Evolutionary conservation across 2,113 vertebrate genomes (phyloP), one percentile per base, ranked within the genome.

Genomic region (Archocentrus centrarchus): DNA sequence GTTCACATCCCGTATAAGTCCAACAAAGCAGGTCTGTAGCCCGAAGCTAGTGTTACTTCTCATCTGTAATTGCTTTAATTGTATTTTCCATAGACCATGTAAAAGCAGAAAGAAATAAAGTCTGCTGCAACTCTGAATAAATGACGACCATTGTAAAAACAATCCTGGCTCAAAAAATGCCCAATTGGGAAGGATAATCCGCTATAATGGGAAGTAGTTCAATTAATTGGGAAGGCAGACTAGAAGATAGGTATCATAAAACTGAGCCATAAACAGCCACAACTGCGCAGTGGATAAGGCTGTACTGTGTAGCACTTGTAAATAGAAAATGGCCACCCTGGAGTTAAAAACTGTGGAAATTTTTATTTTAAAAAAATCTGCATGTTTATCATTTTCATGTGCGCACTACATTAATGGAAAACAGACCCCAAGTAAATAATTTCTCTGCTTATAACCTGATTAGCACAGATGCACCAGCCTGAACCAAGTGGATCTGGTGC

Each of bases 291-390:
- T 35, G 86, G 92, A 90, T 90, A 88, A 87, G 80, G 80, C 64
- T 81, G 84, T 66, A 86, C 87, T 84, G 82, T 89, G 75, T 73
- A 75, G 62, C 50, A 87, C 81, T 88, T 87, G 79, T 92, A 89
- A 94, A 92, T 47, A 58, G 77, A 87, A 91, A 90, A 93, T 79
- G 91, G 92, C 92, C 89, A 92, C 93, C 92, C 87, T 68, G 62
- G 79, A 88, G 89, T 87, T 84, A 73, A 89, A 86, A 91, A 84
- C 66, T 66, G 62, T 91, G 79, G 80, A 84, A 59, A 86, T 90
- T 82, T 91, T 84, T 75, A 85, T 86, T 81, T 90, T 30, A 53
- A 22, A 89, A 85, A 91, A 93, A 93, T 93, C 84, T 68, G 78
- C 81, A 82, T 91, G 89, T 93, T 89, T 91, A 86, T 93, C 79